Evolutionary conservation across 23 tunicate species (phyloP), one percentile per base, ranked within the genome.

Genomic region (Ciona savignyi): DNA sequence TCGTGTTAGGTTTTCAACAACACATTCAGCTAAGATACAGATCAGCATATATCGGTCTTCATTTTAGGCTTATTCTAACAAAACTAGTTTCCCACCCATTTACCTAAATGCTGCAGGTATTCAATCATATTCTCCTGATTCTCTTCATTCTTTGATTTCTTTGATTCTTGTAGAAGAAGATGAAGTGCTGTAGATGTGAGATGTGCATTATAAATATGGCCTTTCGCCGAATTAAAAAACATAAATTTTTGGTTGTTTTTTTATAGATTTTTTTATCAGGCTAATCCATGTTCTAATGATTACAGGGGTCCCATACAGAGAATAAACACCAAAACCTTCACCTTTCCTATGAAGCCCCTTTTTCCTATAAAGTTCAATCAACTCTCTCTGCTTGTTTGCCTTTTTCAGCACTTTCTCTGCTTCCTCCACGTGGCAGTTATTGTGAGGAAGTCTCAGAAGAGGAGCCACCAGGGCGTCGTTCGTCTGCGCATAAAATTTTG

Each of bases 391-490:
- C 33, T 91, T 91, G 28, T 75, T 30, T 0, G 84, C 77, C 29
- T 80, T 66, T 62, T 71, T 76, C 56, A 91, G 77, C 9, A 79
- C 80, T 32, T 79, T 34, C 35, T 84, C 97, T 4, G 93, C 80
- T 76, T 91, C 97, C 29, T 84, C 97, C 11, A 84, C 66, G 66
- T 84, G 91, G 42, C 97, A 91, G 60, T 91, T 65, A 77, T 91
- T 91, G 33, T 91, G 91, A 23, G 89, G 96, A 28, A 91, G 56
- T 24, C 97, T 70, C 31, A 91, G 79, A 35, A 91, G 67, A 24
- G 91, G 97, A 65, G 88, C 97, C 1, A 91, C 70, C 70, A 91
- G 33, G 26, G 97, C 97, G 61, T 91, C 86, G 62, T 91, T 91
- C 0, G 91, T 85, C 97, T 91, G 76, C 33, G 70, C 34, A n/a